Conservation (phyloP, 1,140 invertebrate species). For the Lineus longissimus region DNA sequence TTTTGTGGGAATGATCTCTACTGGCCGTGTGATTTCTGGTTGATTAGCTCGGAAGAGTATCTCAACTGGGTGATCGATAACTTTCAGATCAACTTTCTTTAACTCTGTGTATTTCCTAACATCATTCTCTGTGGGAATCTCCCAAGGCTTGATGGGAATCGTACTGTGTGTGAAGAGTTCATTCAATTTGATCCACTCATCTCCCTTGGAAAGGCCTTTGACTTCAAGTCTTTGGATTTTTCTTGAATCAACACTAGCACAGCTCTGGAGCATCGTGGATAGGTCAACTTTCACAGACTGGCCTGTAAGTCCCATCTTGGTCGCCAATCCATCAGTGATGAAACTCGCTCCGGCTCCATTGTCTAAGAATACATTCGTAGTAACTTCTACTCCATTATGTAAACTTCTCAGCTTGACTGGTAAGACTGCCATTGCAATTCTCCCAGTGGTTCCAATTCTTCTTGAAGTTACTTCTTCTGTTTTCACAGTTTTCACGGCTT, state of each 20-base stretch:
- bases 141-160: background rate
- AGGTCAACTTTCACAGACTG: background rate
- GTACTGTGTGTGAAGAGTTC: background rate
- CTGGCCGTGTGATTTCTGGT: background rate
- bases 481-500: too few species aligned
- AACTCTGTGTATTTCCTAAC: background rate
- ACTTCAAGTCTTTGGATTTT: background rate
- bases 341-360: background rate
- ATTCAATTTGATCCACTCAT: background rate
- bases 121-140: background rate
- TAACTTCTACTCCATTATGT: background rate
- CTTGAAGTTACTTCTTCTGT: background rate
- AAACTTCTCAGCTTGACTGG: background rate
- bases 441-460: background rate
- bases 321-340: slow-evolving; percentile 2
- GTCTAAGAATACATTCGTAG: background rate
- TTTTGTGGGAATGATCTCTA: slow-evolving; percentile 4
- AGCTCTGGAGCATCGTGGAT: background rate
- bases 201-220: background rate
- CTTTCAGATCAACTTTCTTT: background rate
- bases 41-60: background rate
- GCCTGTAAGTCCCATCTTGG: background rate
- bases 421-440: background rate
- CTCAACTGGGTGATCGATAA: background rate
- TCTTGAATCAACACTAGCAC: background rate